Evolutionary conservation across 2,797 vertebrate genomes (phyloP).

Genomic region (Agapornis canus): DNA sequence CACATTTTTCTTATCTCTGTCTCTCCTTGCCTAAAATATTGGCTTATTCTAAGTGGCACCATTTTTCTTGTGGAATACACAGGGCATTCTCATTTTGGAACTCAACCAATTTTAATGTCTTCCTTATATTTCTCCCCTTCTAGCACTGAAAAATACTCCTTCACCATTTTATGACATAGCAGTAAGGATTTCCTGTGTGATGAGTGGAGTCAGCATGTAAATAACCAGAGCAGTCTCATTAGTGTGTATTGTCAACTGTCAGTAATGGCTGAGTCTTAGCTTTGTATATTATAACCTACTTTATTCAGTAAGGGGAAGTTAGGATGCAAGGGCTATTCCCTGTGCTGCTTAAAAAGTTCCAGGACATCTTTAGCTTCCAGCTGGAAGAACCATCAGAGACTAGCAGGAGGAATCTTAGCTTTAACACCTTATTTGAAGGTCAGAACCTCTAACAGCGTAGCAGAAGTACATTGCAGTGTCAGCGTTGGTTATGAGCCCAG

Average conservation of each 20-base stretch:
- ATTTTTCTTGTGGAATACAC: neutral
- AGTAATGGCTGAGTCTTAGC: constrained; percentile 7
- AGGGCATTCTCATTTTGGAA: neutral
- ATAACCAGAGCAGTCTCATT: constrained; percentile 37
- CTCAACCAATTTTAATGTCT: neutral
- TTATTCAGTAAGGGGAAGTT: constrained; percentile 35
- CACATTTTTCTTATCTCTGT: neutral
- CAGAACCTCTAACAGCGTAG: constrained; percentile 36
- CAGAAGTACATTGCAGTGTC: constrained; percentile 62
- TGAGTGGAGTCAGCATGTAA: neutral
- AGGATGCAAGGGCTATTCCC: constrained; percentile 42
- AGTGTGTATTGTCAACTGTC: constrained; percentile 8
- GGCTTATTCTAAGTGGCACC: neutral
- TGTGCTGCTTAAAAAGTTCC: constrained; percentile 47
- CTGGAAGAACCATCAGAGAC: constrained; percentile 65
- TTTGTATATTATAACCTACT: constrained; percentile 28
- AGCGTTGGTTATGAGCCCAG: constrained; percentile 64
- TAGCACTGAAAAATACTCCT: neutral
- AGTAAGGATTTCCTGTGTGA: neutral
- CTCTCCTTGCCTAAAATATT: neutral
- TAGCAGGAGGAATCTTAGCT: constrained; percentile 46
- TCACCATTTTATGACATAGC: neutral
- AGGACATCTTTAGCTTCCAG: constrained; percentile 63
- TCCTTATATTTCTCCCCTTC: neutral
- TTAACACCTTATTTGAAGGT: constrained; percentile 69